Base-by-base conservation (phyloP, 2,113 vertebrate species). In the Castor canadensis region DNA sequence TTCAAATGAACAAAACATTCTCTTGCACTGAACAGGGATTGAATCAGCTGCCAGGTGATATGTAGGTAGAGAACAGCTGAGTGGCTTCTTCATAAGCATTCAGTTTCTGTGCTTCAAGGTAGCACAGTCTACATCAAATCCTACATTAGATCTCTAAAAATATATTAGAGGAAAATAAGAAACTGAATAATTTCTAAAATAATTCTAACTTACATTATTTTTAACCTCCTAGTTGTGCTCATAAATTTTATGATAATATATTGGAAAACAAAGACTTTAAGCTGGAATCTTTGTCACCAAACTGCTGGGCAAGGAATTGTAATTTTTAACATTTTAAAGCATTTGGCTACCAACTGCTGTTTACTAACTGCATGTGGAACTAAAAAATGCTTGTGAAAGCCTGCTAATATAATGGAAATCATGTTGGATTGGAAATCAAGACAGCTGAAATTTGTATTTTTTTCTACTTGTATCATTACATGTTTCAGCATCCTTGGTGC, bases 1-100 rank as follows among this genome's bases (percentile, higher is more conserved):
- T 93, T 89, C 75, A 96, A 80, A 84, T 45, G 60, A 60, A 90
- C 66, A 94, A 88, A 87, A 77, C 20, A 47, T 71, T 84, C n/a
- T 83, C 26, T 88, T 75, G 43, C 66, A 76, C 77, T 88, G 54
- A 83, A 30, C 0, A 11, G 45, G 58, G 83, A 71, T 0, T 30
- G 43, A 80, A 26, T 67, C 22, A 87, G 75, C 71, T 82, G 60
- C 49, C 54, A 75, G 71, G 38, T 64, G 32, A 49, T 20, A 40
- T 0, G 24, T 8, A 15, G 82, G 89, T 35, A 60, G 49, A 62
- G 5, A 80, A 66, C 20, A 58, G 9, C 15, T 47, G 73, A 79
- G 17, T 1, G 5, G 1, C 9, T 90, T 76, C 16, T 79, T 84
- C 32, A 12, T 2, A 7, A 56, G 0, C 22, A 26, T 67, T 84